These are phyloP conservation scores for Ispidina lecontei DNA, from an alignment of 2,797 vertebrate genomes.

Conservation along the genomic window DNA sequence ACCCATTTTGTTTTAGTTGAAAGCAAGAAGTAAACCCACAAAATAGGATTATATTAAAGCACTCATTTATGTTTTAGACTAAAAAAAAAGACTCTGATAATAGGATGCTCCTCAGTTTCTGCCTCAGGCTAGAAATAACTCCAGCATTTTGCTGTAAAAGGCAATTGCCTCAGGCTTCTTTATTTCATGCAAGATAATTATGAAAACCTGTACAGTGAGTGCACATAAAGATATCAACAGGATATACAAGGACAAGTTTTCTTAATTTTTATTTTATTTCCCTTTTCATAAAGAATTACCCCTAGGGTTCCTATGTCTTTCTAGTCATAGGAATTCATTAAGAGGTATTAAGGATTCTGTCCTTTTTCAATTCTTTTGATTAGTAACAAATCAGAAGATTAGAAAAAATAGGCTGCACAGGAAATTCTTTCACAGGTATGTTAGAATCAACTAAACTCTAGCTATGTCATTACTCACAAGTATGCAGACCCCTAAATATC, in stretches of 20 bases:
- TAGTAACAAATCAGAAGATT: background rate
- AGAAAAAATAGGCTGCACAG: background rate
- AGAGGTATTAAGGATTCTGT: background rate
- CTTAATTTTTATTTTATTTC: background rate
- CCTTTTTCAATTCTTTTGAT: background rate
- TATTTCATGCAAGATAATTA: background rate
- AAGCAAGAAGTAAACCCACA: slow-evolving; percentile 23
- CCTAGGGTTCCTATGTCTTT: background rate
- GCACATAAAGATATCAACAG: too few relatives aligned
- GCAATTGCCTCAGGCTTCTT: background rate
- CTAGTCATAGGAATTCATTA: background rate
- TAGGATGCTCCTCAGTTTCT: background rate
- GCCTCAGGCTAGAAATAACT: slow-evolving; percentile 22
- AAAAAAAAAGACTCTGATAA: background rate
- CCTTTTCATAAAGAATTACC: background rate
- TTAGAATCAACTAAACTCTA: background rate
- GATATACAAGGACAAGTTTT: background rate
- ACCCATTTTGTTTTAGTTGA: background rate
- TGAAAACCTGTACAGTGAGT: too few relatives aligned
- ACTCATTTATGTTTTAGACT: background rate
- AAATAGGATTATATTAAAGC: slow-evolving; percentile 12
- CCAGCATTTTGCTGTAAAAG: background rate
- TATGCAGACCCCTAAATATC: background rate
- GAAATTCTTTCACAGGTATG: background rate
- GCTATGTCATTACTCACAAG: background rate